These are phyloP conservation scores for Pyrocoelia pectoralis DNA, from an alignment of 2,888 invertebrate species.

Conservation along the genomic window DNA sequence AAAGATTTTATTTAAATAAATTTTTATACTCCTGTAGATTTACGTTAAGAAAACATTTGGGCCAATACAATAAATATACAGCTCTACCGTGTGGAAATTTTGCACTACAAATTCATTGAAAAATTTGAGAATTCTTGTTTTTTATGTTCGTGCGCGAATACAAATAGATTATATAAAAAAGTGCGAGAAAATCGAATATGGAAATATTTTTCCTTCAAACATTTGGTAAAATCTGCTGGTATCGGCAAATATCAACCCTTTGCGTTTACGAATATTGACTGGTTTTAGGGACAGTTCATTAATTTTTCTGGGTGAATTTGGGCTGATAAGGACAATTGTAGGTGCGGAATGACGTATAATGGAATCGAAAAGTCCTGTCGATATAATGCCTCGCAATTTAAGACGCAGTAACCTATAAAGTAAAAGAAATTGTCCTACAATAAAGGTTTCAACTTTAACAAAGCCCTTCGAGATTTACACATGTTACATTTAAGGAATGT, in stretches of 20 bases:
- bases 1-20: no score
- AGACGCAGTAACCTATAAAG: no score
- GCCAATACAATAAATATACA: no score
- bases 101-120: no score
- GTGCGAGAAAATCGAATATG: not conserved
- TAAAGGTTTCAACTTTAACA: constrained; percentile 11
- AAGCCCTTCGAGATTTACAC: not conserved
- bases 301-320: not conserved
- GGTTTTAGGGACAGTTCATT: constrained; percentile 1
- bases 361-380: not conserved
- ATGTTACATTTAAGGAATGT: constrained; percentile 10
- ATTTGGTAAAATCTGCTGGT: constrained; percentile 29
- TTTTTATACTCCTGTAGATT: no score
- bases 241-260: constrained; percentile 24
- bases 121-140: no score
- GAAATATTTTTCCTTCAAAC: constrained; percentile 34
- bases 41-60: no score
- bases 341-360: not conserved
- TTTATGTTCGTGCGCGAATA: not conserved
- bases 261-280: not conserved
- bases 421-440: not conserved
- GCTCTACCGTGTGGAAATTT: no score
- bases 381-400: no score
- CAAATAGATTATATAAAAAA: not conserved
- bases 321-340: not conserved